These are phyloP conservation scores for Collichthys lucidus DNA, from an alignment of 2,113 vertebrate species.

Conservation along the genomic window DNA sequence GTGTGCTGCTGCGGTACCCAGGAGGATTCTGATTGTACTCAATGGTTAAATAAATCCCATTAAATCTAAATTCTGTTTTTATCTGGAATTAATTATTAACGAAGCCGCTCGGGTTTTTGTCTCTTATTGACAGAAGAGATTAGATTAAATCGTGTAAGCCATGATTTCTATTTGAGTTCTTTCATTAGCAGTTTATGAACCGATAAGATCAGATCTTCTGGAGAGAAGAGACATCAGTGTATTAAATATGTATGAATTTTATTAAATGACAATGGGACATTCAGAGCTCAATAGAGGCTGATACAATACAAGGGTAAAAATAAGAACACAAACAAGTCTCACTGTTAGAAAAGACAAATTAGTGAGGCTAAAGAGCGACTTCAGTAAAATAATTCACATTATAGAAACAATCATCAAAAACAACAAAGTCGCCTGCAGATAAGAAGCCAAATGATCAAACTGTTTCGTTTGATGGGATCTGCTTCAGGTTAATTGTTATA, in stretches of 20 bases:
- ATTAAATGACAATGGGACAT: constrained; percentile 28
- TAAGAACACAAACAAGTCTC: neutral
- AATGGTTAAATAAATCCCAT: constrained; percentile 3
- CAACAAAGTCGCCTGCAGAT: too few species aligned
- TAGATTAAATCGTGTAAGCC: neutral
- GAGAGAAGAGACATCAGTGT: neutral
- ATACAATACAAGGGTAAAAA: neutral
- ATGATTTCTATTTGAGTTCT: neutral
- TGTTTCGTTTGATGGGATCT: neutral
- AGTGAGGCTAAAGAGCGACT: neutral
- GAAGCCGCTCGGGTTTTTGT: neutral
- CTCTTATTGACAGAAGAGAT: neutral
- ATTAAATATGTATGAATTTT: constrained; percentile 24
- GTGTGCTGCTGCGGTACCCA: neutral
- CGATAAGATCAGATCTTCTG: neutral
- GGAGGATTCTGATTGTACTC: neutral
- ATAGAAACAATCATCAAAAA: neutral
- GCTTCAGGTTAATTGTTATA: neutral
- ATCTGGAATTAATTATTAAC: neutral
- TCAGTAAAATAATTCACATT: constrained; percentile 1
- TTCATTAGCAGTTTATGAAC: neutral
- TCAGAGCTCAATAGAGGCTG: neutral
- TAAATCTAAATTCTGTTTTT: neutral
- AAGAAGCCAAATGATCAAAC: neutral
- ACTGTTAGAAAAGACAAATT: neutral